Percentiles rank a stretch among this genome's conserved stretches.
phyloP scores from a whole-genome alignment of 2,888 invertebrate genomes.

The Callyntrura guangdongensis region DNA sequence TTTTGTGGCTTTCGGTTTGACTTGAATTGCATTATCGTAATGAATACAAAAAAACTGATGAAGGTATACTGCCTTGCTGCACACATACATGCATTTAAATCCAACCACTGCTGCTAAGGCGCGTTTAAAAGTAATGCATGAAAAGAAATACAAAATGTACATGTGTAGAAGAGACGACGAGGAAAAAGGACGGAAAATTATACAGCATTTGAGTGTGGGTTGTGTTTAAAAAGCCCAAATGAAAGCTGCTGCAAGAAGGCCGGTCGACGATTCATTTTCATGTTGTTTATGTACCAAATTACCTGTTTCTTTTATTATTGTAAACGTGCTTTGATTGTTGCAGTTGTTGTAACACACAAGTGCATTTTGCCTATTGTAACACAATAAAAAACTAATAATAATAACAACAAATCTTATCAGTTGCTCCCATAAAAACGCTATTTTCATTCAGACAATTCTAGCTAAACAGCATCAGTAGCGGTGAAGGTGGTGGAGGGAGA shows the following conservation, averaged over 20 bases:
- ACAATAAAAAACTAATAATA: conserved; percentile 49
- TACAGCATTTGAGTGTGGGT: not conserved
- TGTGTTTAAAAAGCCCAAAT: not conserved
- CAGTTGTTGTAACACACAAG: conserved; percentile 45
- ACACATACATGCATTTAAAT: conserved; percentile 17
- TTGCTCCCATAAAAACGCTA: conserved; percentile 37
- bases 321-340: conserved; percentile 49
- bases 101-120: not conserved
- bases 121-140: no score
- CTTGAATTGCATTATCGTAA: conserved; percentile 4
- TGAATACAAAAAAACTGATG: conserved; percentile 11
- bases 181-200: conserved; percentile 18
- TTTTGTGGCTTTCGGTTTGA: not conserved
- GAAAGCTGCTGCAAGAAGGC: conserved; percentile 38
- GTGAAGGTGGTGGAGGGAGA: not conserved
- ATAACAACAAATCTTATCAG: conserved; percentile 54
- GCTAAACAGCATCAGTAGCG: not conserved
- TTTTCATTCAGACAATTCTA: conserved; percentile 36
- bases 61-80: no score
- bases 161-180: not conserved
- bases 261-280: conserved; percentile 46
- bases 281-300: conserved; percentile 52
- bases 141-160: no score
- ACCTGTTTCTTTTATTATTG: conserved; percentile 52
- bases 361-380: not conserved